Percentiles rank a stretch among this genome's conserved stretches.
Evolutionary conservation across 2,113 vertebrate species (phyloP).

Genomic region (Potamarius usumacintae): DNA sequence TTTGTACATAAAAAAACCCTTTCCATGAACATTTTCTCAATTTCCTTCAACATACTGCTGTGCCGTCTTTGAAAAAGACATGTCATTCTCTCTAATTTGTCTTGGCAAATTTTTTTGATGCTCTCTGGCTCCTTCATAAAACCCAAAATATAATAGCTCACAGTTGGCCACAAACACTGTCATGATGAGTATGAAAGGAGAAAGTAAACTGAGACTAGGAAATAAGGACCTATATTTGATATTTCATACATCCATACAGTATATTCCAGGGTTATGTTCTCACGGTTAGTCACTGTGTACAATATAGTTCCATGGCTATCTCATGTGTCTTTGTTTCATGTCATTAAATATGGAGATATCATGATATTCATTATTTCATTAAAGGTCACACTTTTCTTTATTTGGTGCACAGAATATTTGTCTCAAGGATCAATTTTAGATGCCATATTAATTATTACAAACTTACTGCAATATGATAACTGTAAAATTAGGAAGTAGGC

Average conservation of each 20-base stretch:
- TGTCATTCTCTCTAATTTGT: not conserved
- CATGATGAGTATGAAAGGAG: not conserved
- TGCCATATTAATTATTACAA: not conserved
- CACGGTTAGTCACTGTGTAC: not conserved
- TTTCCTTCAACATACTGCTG: not conserved
- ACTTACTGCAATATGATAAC: too few relatives aligned
- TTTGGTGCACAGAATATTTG: not conserved
- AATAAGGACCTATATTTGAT: not conserved
- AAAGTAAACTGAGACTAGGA: not conserved
- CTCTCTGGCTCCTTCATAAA: slow-evolving; percentile 14
- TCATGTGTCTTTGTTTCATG: not conserved
- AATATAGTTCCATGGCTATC: not conserved
- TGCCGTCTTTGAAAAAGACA: not conserved
- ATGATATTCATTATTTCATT: not conserved
- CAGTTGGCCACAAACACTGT: not conserved
- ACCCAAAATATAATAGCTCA: slow-evolving; percentile 6
- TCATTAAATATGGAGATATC: not conserved
- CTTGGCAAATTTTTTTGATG: not conserved
- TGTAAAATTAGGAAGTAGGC: too few relatives aligned
- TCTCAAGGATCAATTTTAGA: not conserved
- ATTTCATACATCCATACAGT: not conserved
- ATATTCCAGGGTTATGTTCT: not conserved
- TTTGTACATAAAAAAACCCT: not conserved
- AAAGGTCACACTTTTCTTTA: not conserved
- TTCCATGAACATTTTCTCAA: slow-evolving; percentile 1